Base-by-base conservation (phyloP, 1,140 invertebrate species). In the Ctenoplectra terminalis region DNA sequence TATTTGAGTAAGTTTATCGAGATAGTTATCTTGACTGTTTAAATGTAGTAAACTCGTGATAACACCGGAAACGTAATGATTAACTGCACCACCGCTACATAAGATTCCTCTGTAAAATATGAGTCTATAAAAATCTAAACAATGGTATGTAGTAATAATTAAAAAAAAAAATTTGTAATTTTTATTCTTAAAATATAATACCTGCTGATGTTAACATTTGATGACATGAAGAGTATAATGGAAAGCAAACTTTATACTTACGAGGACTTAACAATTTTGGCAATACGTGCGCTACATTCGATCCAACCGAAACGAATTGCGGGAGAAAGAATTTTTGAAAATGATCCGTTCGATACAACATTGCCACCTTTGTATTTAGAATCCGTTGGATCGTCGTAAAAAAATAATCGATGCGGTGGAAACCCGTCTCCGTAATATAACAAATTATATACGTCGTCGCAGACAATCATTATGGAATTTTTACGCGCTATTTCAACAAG, bases 401-500 rank as follows among this genome's bases (percentile, higher is more conserved):
- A 92, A 61, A 95, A 93, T 1, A 96, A 89, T 78, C 95, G 92
- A 50, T 92, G 92, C 20, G 95, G 95, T 34, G 93, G 92, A 73
- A 82, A 81, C 23, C 83, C 87, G 64, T 93, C 83, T 58, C 91
- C 93, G 87, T 95, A 96, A 87, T 95, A 90, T 0, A 96, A 90
- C 20, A 96, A 92, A 88, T 96, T 96, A 64, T 96, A 96, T 17
- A 96, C 95, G 91, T 96, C 96, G 85, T 96, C 96, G 83, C 95
- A 95, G 0, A 95, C 87, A 20, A 96, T 90, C 2, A 95, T 84
- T 20, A 96, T 88, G n/a, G 95, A 93, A 85, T 94, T 93, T 69
- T 95, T 94, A 8, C 94, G 90, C 1, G 95, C 95, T 48, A 96
- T 88, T 40, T 92, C 84, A 0, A 96, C 91, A 58, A 96, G 90